phyloP scores from a whole-genome alignment of 2,888 invertebrate species.

The Heteropelma amictum region DNA sequence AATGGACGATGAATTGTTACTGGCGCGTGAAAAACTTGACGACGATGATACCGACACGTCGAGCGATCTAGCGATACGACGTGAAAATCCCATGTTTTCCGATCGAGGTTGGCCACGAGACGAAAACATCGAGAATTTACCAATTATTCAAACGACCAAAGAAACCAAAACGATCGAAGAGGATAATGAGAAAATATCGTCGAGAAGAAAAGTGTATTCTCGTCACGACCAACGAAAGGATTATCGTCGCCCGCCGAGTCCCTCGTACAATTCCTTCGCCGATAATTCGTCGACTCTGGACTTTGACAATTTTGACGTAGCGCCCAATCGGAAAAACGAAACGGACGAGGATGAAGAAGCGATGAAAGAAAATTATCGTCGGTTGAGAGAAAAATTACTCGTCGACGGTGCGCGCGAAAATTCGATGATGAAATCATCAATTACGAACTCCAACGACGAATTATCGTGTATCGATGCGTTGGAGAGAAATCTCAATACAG shows the following conservation, averaged over 20 bases:
- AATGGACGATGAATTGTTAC: conserved; percentile 42
- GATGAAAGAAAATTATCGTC: not conserved
- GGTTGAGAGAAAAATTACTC: conserved; percentile 42
- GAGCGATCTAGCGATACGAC: not conserved
- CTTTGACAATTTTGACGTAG: conserved; percentile 66
- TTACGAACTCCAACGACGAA: conserved; percentile 21
- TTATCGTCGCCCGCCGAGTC: conserved; percentile 36
- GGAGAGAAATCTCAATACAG: conserved; percentile 67
- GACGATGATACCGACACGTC: not conserved
- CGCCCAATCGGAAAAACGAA: conserved; percentile 56
- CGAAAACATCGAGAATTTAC: no score
- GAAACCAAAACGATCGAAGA: not conserved
- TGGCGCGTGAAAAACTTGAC: conserved; percentile 4
- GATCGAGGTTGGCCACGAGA: no score
- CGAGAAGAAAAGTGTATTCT: not conserved
- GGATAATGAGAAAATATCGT: not conserved
- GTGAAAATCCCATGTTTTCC: not conserved
- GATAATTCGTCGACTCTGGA: conserved; percentile 61
- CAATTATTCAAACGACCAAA: not conserved
- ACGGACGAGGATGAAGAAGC: conserved; percentile 33
- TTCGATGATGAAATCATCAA: conserved; percentile 32
- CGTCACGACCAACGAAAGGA: conserved; percentile 24
- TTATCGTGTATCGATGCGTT: conserved; percentile 30
- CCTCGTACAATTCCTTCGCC: conserved; percentile 35
- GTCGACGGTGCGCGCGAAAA: conserved; percentile 41